Base-by-base conservation (phyloP, 2,113 vertebrate species). In the Elachura formosa region DNA sequence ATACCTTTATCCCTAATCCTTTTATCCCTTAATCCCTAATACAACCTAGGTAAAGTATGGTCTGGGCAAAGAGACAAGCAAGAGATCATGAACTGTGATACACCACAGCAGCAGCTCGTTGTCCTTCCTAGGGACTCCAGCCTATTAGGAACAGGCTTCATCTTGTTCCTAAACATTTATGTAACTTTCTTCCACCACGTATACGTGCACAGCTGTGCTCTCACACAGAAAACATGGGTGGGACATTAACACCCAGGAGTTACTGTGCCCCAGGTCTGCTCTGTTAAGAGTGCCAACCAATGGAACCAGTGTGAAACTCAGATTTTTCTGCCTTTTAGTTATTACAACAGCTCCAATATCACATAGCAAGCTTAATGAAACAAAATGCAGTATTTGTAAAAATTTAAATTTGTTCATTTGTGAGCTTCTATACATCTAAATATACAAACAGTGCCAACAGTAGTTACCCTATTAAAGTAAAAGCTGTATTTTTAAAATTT, bases 21-120 rank as follows among this genome's bases (percentile, higher is more conserved):
- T 95, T 96, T 67, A 92, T 80, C 81, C 84, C 31, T 89, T 96
- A 95, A 95, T 92, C 73, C 69, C 81, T 36, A 79, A 75, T 29
- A 76, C 67, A 80, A 49, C 71, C 87, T 9, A 58, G 71, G 85
- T 55, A 89, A 89, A 58, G 33, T 2, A 36, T 5, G 26, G 61
- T 41, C 55, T 74, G 83, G 59, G 51, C 45, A 69, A 61, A 93
- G 82, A 82, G 82, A 49, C 36, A 56, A 82, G 36, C 61, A 81
- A 61, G 40, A 66, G 66, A 90, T 68, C 61, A 75, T 0, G 2
- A 64, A n/a, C 66, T 29, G 2, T 6, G 1, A 59, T 46, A 64
- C 40, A 78, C 31, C 36, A 48, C 22, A 54, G 7, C 1, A 22
- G 34, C 6, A 54, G 64, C 36, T 73, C 9, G 3, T 48, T 91